Evolutionary conservation across 2,888 invertebrate genomes (phyloP).

Genomic region (Theretra japonica): DNA sequence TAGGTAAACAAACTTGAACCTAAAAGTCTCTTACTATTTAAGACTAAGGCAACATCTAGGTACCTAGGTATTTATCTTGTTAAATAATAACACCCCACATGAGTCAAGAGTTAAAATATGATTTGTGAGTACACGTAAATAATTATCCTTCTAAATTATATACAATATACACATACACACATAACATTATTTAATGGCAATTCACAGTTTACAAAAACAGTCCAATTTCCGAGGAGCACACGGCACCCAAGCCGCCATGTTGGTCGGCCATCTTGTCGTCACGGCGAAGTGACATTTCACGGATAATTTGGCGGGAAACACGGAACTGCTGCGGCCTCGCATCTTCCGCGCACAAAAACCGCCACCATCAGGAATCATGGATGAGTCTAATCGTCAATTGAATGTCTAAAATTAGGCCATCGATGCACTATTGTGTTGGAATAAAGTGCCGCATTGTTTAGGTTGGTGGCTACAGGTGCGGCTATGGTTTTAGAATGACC

Average conservation of each 20-base stretch:
- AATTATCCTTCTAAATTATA: too few relatives aligned
- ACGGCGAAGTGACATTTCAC: slow-evolving; percentile 54
- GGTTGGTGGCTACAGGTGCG: neutral
- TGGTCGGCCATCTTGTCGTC: slow-evolving; percentile 50
- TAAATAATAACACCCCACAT: too few relatives aligned
- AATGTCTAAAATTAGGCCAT: slow-evolving; percentile 30
- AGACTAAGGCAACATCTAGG: too few relatives aligned
- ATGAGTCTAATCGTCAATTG: slow-evolving; percentile 24
- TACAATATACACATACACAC: too few relatives aligned
- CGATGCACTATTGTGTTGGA: slow-evolving; percentile 16
- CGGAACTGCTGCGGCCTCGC: slow-evolving; percentile 61
- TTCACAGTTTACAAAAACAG: too few relatives aligned
- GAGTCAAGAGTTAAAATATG: too few relatives aligned
- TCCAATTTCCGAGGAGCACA: neutral
- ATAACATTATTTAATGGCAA: too few relatives aligned
- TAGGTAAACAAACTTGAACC: too few relatives aligned
- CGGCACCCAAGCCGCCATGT: slow-evolving; percentile 35
- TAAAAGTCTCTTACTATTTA: too few relatives aligned
- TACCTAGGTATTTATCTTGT: too few relatives aligned
- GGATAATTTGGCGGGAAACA: slow-evolving; percentile 58
- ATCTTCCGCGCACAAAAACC: slow-evolving; percentile 64
- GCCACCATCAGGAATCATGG: slow-evolving; percentile 43
- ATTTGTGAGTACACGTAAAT: too few relatives aligned
- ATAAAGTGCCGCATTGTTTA: slow-evolving; percentile 1
- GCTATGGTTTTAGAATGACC: neutral